Percentiles rank a stretch among this genome's conserved stretches.
phyloP scores from a whole-genome alignment of 2,113 vertebrate genomes.

The Isurus oxyrinchus region DNA sequence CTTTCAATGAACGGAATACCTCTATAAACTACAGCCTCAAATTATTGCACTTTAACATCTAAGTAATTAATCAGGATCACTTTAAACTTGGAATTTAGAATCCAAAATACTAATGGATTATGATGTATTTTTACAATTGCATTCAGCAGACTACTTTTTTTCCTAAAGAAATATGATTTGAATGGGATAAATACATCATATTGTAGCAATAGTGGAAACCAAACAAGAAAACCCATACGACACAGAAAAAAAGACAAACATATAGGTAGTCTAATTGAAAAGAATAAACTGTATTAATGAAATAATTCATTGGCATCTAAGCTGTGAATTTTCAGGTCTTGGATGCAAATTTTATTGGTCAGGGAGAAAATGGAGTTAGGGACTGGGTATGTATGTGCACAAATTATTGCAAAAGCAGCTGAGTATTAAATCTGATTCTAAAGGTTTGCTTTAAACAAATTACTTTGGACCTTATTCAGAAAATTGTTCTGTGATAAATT shows the following conservation, averaged over 20 bases:
- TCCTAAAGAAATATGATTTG: not conserved
- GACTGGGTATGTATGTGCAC: not conserved
- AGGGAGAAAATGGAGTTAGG: not conserved
- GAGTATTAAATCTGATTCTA: not conserved
- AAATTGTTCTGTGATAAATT: not conserved
- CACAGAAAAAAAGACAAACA: not conserved
- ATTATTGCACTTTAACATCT: conserved; percentile 26
- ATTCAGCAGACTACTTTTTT: not conserved
- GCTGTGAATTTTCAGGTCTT: not conserved
- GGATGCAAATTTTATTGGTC: not conserved
- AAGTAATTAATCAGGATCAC: conserved; percentile 28
- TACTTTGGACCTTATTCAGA: not conserved
- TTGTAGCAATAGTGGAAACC: conserved; percentile 11
- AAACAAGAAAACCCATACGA: not conserved
- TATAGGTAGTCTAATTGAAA: not conserved
- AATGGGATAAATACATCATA: not conserved
- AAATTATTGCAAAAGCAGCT: conserved; percentile 5
- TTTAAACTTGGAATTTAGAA: not conserved
- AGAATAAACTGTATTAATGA: not conserved
- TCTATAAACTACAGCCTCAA: not conserved
- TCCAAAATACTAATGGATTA: not conserved
- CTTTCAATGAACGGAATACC: not conserved
- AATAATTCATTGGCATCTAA: not conserved
- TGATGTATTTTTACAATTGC: conserved; percentile 15
- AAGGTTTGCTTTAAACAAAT: not conserved